Conservation (phyloP, 2,113 vertebrate genomes). For the Leptobrachium ailaonicum region DNA sequence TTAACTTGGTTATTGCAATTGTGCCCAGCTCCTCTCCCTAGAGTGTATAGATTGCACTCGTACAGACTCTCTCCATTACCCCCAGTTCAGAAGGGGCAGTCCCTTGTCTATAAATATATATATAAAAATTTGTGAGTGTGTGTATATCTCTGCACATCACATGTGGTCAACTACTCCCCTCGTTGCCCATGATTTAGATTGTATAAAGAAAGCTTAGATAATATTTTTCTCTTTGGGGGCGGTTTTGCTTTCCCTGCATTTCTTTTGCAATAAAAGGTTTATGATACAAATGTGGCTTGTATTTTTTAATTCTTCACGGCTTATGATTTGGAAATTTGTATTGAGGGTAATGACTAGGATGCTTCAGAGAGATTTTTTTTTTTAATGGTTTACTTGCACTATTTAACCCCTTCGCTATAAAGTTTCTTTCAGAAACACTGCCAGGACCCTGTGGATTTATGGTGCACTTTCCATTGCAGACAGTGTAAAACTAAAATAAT, state of each 20-base stretch:
- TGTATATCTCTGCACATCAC: not conserved
- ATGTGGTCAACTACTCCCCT: slow-evolving; percentile 5
- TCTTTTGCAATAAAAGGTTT: slow-evolving; percentile 42
- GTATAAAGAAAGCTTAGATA: slow-evolving; percentile 47
- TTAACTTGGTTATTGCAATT: slow-evolving; percentile 34
- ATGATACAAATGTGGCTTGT: no score
- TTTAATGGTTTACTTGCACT: no score
- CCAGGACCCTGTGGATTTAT: no score
- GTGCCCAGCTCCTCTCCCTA: slow-evolving; percentile 16
- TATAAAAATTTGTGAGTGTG: slow-evolving; percentile 26
- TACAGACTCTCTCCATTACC: slow-evolving; percentile 7
- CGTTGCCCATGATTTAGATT: slow-evolving; percentile 17
- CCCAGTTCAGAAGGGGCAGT: slow-evolving; percentile 17
- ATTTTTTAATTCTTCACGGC: no score
- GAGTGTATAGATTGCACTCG: not conserved
- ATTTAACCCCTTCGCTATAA: no score
- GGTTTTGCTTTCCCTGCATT: slow-evolving; percentile 31
- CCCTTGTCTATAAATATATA: slow-evolving; percentile 34
- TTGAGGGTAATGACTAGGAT: no score
- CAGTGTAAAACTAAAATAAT: no score
- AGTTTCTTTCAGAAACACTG: no score
- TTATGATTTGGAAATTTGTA: no score
- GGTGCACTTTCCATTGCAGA: no score
- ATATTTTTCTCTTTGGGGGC: slow-evolving; percentile 46
- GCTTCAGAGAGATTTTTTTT: no score